Base-by-base conservation (phyloP, 2,797 vertebrate genomes). In the Micropoecilia bifurca region DNA sequence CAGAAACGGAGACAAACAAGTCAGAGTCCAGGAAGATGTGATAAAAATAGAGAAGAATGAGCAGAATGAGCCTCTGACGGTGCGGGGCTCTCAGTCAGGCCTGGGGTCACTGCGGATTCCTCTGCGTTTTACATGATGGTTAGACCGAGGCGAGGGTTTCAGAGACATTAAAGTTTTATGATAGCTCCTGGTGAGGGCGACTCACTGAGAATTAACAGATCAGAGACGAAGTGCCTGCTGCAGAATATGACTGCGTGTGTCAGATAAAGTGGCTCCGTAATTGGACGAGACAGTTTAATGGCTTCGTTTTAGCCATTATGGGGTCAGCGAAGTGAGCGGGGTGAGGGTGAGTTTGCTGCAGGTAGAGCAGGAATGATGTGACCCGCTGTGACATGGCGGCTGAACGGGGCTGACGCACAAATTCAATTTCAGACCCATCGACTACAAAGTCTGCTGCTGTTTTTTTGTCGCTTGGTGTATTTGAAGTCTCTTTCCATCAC, bases 221-320 rank as follows among this genome's bases (percentile, higher is more conserved):
- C 80, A 83, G 41, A 3, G 43, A 63, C 82, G 45, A 50, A 76
- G 63, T 63, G 48, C 50, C 77, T 73, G 69, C 80, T 41, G 74
- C 82, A 76, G 81, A 85, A 77, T 80, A 63, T 77, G 74, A 77
- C 53, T 1, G 61, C 8, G 7, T 22, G 80, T 83, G 88, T 87
- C 87, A 76, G 85, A 85, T 78, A 80, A 86, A 91, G 90, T 81
- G 83, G 69, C 73, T 84, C 73, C 4, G 80, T 91, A 88, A 93
- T 91, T 88, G 88, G 83, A 88, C 66, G 30, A 83, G 92, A 90
- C 92, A 83, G 74, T 81, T 93, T 89, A 91, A 92, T 91, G 90
- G 88, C 85, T 85, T 79, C 5, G 20, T 63, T 59, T 84, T 78
- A 79, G 89, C 85, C 87, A 74, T 84, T 83, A 71, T 72, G 87